Base-by-base conservation (phyloP, 1,140 invertebrate species). In the Panagrolaimus sp. region DNA sequence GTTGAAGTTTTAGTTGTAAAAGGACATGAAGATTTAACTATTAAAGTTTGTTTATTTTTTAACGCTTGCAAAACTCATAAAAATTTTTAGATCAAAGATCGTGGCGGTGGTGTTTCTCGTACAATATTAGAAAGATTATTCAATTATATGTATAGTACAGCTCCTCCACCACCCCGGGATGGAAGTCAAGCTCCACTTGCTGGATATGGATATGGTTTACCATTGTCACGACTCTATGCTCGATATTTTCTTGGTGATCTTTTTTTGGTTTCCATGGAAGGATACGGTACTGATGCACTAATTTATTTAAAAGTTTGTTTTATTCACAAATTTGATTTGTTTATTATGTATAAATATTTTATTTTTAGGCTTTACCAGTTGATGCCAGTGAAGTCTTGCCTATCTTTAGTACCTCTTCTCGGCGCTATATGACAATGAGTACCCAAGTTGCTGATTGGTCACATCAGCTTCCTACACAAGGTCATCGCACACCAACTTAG, bases 141-240 rank as follows among this genome's bases (percentile, higher is more conserved):
- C 86, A 93, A 97, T 79, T 98, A 98, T 84, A 97, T 98, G 93
- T 98, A 96, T 85, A 94, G 92, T 51, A 98, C 96, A 8, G 93
- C 93, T 9, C 93, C 93, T 4, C 90, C 92, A 77, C 93, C 93
- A 0, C 90, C 76, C 3, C 47, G 74, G 31, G 76, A 81, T 66
- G 78, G 75, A 38, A 72, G 69, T 46, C 80, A 82, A 67, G 71
- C 80, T 5, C 80, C 82, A 16, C 51, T 82, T 65, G 81, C 76
- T 65, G 65, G 69, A 68, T 42, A 68, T 65, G 96, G 96, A 2
- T 99, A 98, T 84, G 96, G 96, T 68, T 85, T 98, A 76, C 96
- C 96, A 14, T 88, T 99, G 63, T 97, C 93, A 0, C 86, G 95
- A 72, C 86, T 99, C 16, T 99, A 99, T 84, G 96, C 96, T 3